phyloP scores from a whole-genome alignment of 2,797 vertebrate species.

The Sarcoramphus papa region DNA sequence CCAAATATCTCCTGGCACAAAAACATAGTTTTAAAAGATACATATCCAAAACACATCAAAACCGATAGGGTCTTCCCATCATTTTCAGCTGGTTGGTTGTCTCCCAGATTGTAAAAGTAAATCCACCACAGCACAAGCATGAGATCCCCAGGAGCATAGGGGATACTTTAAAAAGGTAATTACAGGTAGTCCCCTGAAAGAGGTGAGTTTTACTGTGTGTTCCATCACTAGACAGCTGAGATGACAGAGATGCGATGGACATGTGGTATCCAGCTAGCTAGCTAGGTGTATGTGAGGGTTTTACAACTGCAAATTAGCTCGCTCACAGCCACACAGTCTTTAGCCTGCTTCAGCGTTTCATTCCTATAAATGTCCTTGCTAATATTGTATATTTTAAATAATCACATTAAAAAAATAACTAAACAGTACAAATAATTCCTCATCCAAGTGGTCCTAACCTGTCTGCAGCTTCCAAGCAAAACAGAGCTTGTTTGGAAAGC shows the following conservation, averaged over 20 bases:
- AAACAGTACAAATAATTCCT: slow-evolving; percentile 55
- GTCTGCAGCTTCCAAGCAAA: slow-evolving; percentile 54
- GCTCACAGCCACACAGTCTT: not conserved
- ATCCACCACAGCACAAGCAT: not conserved
- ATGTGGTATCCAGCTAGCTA: not conserved
- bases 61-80: not conserved
- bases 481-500: slow-evolving; percentile 51
- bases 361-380: slow-evolving; percentile 41
- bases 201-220: not conserved
- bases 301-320: not conserved
- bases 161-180: not conserved
- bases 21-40: not conserved
- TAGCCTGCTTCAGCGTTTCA: not conserved
- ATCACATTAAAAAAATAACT: slow-evolving; percentile 8
- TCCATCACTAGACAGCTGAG: not conserved
- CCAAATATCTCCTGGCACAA: not conserved
- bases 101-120: not conserved
- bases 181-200: not conserved
- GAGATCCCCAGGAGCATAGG: fast-evolving
- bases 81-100: not conserved
- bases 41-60: not conserved
- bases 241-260: not conserved
- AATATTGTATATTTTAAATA: slow-evolving; percentile 38
- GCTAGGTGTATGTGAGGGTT: not conserved
- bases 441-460: slow-evolving; percentile 41